Evolutionary conservation across 2,113 vertebrate species (phyloP).

Genomic region (Lepidothrix coronata): DNA sequence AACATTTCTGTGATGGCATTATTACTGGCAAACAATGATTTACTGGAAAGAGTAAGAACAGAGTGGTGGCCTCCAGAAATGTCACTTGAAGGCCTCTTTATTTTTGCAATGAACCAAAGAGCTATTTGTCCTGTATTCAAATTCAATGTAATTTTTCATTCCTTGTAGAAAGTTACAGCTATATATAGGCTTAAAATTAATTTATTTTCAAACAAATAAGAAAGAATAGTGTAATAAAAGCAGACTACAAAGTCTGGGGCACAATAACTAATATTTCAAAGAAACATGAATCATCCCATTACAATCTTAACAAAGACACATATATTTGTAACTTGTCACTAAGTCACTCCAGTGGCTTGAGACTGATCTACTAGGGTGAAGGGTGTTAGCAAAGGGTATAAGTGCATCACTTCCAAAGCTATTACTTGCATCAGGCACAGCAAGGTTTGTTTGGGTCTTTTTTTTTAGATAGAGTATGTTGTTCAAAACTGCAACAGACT

Average conservation of each 20-base stretch:
- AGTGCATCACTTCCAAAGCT: not conserved
- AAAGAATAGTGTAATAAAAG: not conserved
- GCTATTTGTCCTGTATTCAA: not conserved
- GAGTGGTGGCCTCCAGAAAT: constrained; percentile 31
- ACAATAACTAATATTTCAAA: not conserved
- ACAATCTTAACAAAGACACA: not conserved
- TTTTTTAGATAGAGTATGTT: not conserved
- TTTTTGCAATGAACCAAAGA: not conserved
- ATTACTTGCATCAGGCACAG: not conserved
- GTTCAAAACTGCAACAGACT: not conserved
- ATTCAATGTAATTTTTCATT: not conserved
- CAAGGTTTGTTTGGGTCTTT: not conserved
- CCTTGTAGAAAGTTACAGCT: not conserved
- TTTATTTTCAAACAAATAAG: not conserved
- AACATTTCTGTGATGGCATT: not conserved
- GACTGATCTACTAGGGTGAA: not conserved
- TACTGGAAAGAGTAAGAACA: constrained; percentile 21
- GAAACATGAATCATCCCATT: not conserved
- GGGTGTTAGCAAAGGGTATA: not conserved
- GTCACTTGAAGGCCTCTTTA: constrained; percentile 39
- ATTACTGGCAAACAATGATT: not conserved
- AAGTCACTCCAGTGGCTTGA: not conserved
- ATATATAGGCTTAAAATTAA: not conserved
- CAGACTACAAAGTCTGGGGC: not conserved
- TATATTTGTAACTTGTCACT: not conserved